These are phyloP conservation scores for Anarhynchus alexandrinus DNA, from an alignment of 2,113 vertebrate species.

Conservation along the genomic window DNA sequence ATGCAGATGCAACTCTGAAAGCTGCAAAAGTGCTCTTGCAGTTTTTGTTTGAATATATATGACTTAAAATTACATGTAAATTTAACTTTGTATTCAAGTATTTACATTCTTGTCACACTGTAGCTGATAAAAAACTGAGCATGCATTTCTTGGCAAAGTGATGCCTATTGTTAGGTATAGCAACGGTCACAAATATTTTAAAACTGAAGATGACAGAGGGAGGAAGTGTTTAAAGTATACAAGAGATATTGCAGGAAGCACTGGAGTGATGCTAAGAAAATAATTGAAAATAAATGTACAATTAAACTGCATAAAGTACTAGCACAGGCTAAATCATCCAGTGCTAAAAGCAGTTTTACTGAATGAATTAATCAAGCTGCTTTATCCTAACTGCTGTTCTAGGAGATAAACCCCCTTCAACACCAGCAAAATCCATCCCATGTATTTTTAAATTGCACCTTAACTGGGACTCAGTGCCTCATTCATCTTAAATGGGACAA, in stretches of 20 bases:
- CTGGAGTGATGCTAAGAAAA: conserved; percentile 20
- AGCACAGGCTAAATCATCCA: neutral
- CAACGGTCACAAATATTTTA: neutral
- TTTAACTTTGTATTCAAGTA: neutral
- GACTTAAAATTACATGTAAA: neutral
- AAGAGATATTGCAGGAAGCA: neutral
- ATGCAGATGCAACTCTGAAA: conserved; percentile 1
- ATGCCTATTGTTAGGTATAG: neutral
- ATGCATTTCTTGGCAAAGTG: neutral
- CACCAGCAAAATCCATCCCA: neutral
- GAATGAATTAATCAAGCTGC: conserved; percentile 22
- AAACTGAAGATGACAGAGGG: neutral
- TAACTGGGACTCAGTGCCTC: neutral
- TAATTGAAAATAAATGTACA: conserved; percentile 38
- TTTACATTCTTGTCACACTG: neutral
- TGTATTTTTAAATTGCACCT: conserved; percentile 5
- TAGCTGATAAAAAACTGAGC: neutral
- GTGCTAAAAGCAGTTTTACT: conserved; percentile 6
- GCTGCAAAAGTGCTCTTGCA: neutral
- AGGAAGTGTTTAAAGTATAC: neutral
- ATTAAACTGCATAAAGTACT: neutral
- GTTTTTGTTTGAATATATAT: neutral
- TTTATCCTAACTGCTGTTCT: conserved; percentile 4
- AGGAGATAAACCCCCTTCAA: neutral
- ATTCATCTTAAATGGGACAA: conserved; percentile 13